These are phyloP conservation scores for Xiphophorus couchianus DNA, from an alignment of 2,113 vertebrate species.

Conservation along the genomic window DNA sequence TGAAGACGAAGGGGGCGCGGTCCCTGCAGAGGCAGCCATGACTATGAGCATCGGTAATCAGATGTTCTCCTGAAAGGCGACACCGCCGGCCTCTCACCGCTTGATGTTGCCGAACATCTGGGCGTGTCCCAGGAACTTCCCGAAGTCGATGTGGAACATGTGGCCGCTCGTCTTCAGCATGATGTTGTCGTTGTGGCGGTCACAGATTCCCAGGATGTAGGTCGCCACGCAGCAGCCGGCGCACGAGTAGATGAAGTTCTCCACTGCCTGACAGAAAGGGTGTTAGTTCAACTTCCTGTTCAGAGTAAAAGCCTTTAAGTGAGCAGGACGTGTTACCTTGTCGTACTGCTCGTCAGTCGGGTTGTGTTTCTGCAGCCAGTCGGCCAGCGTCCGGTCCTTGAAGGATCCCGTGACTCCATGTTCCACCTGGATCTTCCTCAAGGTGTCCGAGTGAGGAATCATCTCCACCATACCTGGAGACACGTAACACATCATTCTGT, in stretches of 20 bases:
- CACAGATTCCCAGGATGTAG: conserved; percentile 96
- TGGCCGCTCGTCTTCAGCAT: conserved; percentile 98
- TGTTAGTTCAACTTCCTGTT: background rate
- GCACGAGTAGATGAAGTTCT: conserved; percentile 98
- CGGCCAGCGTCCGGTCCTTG: conserved; percentile 91
- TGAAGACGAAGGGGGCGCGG: conserved; percentile 96
- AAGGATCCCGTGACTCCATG: conserved; percentile 97
- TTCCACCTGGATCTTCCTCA: conserved; percentile 97
- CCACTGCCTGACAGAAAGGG: conserved; percentile 85
- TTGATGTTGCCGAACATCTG: conserved; percentile 99
- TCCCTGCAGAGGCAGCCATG: conserved; percentile 79
- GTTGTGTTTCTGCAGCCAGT: conserved; percentile 98
- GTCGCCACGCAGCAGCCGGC: conserved; percentile 98
- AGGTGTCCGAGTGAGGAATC: conserved; percentile 95
- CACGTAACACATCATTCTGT: background rate
- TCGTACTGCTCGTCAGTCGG: conserved; percentile 92
- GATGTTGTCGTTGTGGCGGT: conserved; percentile 99
- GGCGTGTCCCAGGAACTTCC: conserved; percentile 94
- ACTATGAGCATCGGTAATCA: background rate
- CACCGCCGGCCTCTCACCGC: conserved; percentile 78
- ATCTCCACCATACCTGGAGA: conserved; percentile 96
- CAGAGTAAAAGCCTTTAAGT: background rate
- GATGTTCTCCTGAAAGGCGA: too few relatives aligned
- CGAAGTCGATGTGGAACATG: conserved; percentile 99
- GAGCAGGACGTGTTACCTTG: conserved; percentile 81